phyloP scores from a whole-genome alignment of 2,888 invertebrate species.

The Dicyrtoma fusca region DNA sequence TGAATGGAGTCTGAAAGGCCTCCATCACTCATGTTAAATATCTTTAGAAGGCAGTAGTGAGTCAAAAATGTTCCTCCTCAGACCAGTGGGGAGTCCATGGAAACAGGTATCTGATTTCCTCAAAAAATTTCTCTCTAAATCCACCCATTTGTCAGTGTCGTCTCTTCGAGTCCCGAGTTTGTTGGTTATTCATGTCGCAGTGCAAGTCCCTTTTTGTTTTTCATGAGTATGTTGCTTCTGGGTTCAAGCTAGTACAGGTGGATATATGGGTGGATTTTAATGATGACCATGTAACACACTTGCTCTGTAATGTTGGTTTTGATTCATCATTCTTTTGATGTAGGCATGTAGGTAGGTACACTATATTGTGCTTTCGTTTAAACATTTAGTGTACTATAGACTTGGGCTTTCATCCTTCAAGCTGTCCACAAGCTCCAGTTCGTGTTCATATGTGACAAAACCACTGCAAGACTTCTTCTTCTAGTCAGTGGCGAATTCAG shows the following conservation, averaged over 20 bases:
- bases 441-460: not conserved
- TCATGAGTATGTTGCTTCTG: not conserved
- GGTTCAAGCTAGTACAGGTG: not conserved
- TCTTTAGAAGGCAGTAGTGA: slow-evolving; percentile 19
- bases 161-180: slow-evolving; percentile 4
- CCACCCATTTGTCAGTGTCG: slow-evolving; percentile 42
- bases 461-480: not conserved
- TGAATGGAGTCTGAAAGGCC: slow-evolving; percentile 1
- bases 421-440: too few relatives aligned
- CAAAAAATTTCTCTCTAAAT: slow-evolving; percentile 35
- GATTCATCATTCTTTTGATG: too few relatives aligned
- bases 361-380: too few relatives aligned
- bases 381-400: too few relatives aligned
- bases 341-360: too few relatives aligned
- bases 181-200: slow-evolving; percentile 38
- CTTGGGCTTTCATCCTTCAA: too few relatives aligned
- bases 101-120: slow-evolving; percentile 39
- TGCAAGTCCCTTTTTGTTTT: not conserved
- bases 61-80: slow-evolving; percentile 23
- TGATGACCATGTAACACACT: not conserved
- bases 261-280: not conserved
- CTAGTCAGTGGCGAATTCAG: too few relatives aligned
- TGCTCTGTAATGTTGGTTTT: not conserved
- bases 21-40: slow-evolving; percentile 19
- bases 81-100: slow-evolving; percentile 24